phyloP scores from a whole-genome alignment of 2,797 vertebrate genomes.

The Ptychadena robeensis region DNA sequence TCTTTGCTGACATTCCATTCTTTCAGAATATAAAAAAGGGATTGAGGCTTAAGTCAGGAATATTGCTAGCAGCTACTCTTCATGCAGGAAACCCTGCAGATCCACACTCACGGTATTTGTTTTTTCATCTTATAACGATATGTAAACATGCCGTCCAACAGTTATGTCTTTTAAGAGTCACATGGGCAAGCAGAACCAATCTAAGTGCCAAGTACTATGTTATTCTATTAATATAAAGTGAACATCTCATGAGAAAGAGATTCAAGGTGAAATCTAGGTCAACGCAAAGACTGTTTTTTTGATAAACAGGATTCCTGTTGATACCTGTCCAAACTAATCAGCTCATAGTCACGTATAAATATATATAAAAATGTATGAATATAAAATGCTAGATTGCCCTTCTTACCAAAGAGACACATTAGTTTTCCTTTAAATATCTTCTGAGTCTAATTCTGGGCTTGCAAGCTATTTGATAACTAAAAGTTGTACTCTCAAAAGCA shows the following conservation, averaged over 20 bases:
- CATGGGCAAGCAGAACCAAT: background rate
- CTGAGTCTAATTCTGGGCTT: background rate
- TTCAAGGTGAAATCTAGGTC: constrained; percentile 5
- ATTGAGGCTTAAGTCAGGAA: background rate
- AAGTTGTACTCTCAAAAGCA: background rate
- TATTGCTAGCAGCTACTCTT: constrained; percentile 2
- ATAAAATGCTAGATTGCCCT: background rate
- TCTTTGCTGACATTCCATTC: constrained; percentile 12
- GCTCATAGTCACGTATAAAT: background rate
- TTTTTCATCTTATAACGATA: background rate
- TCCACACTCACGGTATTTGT: background rate
- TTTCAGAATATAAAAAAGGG: background rate
- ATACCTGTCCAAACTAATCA: constrained; percentile 19
- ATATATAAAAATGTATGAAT: constrained; percentile 1
- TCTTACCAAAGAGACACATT: background rate
- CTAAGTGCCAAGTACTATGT: constrained; percentile 1
- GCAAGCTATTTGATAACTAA: background rate
- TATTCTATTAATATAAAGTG: background rate
- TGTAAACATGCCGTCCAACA: constrained; percentile 8
- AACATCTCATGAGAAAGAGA: background rate
- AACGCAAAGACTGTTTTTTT: background rate
- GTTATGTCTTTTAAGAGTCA: constrained; percentile 11
- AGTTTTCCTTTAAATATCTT: background rate
- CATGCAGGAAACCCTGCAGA: background rate
- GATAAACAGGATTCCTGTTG: constrained; percentile 6